Evolutionary conservation across 2,797 vertebrate genomes (phyloP).

Genomic region (Rhinichthys osculus): DNA sequence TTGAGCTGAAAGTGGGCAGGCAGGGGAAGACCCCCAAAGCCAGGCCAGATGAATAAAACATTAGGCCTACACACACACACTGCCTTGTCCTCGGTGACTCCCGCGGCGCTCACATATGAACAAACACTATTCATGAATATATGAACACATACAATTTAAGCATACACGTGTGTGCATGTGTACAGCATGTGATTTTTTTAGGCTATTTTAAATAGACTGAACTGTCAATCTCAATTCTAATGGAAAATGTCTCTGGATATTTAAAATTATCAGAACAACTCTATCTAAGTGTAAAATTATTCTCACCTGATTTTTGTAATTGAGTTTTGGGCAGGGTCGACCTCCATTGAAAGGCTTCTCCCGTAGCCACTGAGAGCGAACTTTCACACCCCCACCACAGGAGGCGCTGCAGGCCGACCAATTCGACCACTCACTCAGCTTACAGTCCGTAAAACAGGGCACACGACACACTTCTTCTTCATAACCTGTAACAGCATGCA

Average conservation of each 20-base stretch:
- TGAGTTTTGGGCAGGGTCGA: conserved; percentile 85
- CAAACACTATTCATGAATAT: conserved; percentile 6
- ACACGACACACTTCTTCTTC: conserved; percentile 80
- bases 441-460: conserved; percentile 87
- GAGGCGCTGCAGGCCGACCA: conserved; percentile 86
- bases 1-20: conserved; percentile 12
- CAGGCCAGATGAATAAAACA: conserved; percentile 38
- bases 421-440: conserved; percentile 85
- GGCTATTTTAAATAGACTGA: background rate
- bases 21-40: conserved; percentile 17
- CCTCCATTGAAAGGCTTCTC: conserved; percentile 88
- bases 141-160: background rate
- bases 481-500: conserved; percentile 75
- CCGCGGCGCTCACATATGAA: conserved; percentile 10
- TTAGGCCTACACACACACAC: conserved; percentile 44
- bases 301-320: conserved; percentile 89
- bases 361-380: conserved; percentile 84
- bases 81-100: conserved; percentile 14
- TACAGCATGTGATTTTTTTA: background rate
- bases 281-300: background rate
- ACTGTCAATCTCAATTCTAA: background rate
- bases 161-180: background rate
- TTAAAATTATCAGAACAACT: background rate
- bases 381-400: conserved; percentile 83
- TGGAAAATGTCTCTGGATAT: background rate